Evolutionary conservation across 2,888 invertebrate species (phyloP).

Genomic region (Heteromyza rotundicornis): DNA sequence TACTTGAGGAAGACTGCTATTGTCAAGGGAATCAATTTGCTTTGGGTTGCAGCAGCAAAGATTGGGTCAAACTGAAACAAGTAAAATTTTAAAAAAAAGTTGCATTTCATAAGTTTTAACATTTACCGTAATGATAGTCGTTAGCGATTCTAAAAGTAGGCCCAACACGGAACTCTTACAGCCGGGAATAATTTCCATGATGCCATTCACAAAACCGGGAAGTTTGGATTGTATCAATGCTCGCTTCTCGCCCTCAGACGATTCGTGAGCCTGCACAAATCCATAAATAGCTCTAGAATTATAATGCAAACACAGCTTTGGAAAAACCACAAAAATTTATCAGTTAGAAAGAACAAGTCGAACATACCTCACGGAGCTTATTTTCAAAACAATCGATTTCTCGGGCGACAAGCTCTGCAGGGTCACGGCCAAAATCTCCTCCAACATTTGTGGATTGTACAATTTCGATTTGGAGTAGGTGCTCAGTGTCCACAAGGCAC

Average conservation of each 20-base stretch:
- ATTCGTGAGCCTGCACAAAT: constrained; percentile 64
- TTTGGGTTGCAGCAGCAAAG: constrained; percentile 70
- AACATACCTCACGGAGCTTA: constrained; percentile 56
- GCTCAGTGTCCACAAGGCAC: constrained; percentile 60
- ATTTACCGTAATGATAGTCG: constrained; percentile 64
- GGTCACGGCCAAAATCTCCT: constrained; percentile 56
- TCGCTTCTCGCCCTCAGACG: constrained; percentile 60
- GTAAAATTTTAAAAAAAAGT: constrained; percentile 8
- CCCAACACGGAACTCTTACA: constrained; percentile 65
- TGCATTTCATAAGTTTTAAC: no score
- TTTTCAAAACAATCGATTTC: constrained; percentile 56
- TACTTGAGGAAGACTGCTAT: constrained; percentile 74
- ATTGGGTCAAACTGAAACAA: constrained; percentile 66
- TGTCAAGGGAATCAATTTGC: constrained; percentile 70
- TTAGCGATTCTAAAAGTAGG: constrained; percentile 65
- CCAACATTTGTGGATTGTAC: constrained; percentile 58
- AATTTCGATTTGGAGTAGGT: constrained; percentile 58
- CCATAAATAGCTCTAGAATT: constrained; percentile 50
- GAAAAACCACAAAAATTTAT: background rate
- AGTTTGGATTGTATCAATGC: constrained; percentile 63
- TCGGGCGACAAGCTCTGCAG: constrained; percentile 54
- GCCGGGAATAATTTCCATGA: constrained; percentile 63
- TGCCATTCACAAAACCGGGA: constrained; percentile 65
- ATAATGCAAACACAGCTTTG: background rate
- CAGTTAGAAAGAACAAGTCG: background rate